phyloP scores from a whole-genome alignment of 2,113 vertebrate genomes.

The Procavia capensis region DNA sequence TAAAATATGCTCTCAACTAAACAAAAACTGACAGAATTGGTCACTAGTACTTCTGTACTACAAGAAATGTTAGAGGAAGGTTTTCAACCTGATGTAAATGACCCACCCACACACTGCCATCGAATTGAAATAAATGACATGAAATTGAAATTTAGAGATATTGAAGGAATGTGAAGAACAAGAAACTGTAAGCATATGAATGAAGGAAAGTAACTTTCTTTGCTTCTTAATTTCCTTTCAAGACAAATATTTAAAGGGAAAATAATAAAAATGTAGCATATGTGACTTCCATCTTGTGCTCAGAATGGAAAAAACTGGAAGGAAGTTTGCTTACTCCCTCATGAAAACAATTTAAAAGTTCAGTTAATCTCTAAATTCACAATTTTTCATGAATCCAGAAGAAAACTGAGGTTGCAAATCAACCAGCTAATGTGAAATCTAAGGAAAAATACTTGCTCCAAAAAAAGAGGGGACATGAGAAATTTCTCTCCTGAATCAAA shows the following conservation, averaged over 20 bases:
- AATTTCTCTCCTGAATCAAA: neutral
- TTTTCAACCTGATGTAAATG: neutral
- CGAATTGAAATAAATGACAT: neutral
- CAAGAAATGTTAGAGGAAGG: neutral
- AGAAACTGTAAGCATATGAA: neutral
- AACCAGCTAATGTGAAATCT: neutral
- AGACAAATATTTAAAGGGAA: neutral
- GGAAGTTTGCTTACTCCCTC: neutral
- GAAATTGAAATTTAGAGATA: neutral
- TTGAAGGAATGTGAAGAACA: neutral
- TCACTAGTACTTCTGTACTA: neutral
- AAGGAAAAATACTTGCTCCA: neutral
- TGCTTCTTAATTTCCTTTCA: neutral
- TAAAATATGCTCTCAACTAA: neutral
- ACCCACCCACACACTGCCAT: no score
- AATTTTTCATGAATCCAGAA: neutral
- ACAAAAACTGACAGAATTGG: neutral
- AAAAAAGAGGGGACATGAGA: accelerated
- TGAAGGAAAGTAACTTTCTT: neutral
- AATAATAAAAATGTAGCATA: neutral
- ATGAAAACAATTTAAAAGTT: neutral
- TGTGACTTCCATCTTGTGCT: neutral
- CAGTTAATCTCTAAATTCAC: neutral
- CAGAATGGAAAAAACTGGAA: neutral
- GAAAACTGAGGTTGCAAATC: neutral